phyloP scores from a whole-genome alignment of 2,888 invertebrate genomes.

The Ormyrus thymus region DNA sequence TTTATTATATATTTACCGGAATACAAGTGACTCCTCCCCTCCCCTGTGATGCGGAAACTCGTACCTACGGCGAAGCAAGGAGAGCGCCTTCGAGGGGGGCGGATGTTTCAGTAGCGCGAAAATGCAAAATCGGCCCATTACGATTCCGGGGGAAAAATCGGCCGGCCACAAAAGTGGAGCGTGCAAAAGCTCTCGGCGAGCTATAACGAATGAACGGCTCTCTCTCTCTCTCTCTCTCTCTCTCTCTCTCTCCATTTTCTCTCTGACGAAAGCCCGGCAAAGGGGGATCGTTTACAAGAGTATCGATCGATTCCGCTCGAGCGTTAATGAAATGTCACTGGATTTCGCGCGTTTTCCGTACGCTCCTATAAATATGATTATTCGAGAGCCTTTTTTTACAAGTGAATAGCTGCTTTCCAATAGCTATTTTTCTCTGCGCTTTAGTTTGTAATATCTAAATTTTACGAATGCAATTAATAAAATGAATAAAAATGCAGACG shows the following conservation, averaged over 20 bases:
- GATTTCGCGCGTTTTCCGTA: not conserved
- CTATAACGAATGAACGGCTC: not conserved
- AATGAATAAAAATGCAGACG: too few relatives aligned
- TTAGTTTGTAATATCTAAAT: too few relatives aligned
- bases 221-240: not conserved
- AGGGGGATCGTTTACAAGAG: slow-evolving; percentile 8
- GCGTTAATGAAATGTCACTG: slow-evolving; percentile 29
- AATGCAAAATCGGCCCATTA: slow-evolving; percentile 21
- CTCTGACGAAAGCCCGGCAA: too few relatives aligned
- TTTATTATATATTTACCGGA: not conserved
- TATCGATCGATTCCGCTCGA: slow-evolving; percentile 11
- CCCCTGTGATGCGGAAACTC: too few relatives aligned
- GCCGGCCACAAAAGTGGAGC: slow-evolving; percentile 1
- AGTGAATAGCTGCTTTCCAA: too few relatives aligned
- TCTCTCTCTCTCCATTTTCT: too few relatives aligned
- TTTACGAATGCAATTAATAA: too few relatives aligned
- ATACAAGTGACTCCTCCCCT: not conserved
- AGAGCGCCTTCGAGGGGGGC: too few relatives aligned
- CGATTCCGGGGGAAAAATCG: slow-evolving; percentile 5
- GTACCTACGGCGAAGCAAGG: too few relatives aligned
- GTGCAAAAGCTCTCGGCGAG: not conserved
- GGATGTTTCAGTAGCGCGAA: not conserved
- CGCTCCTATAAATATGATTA: too few relatives aligned
- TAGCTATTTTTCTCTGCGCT: too few relatives aligned
- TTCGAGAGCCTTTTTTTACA: too few relatives aligned